Evolutionary conservation across 2,888 invertebrate genomes (phyloP), one percentile per base, ranked within the genome.

Genomic region (Sesia apiformis): DNA sequence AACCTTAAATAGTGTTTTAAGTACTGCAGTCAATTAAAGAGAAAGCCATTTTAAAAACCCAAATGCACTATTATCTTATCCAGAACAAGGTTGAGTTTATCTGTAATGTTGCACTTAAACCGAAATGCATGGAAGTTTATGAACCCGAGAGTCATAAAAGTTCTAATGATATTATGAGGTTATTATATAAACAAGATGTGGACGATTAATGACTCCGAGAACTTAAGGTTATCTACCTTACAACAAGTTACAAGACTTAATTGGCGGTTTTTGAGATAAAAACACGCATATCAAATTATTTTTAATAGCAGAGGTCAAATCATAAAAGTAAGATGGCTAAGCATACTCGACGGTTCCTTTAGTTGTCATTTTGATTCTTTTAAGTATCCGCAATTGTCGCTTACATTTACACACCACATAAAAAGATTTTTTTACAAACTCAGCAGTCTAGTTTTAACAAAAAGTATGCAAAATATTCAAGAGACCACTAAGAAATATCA

Each of bases 11-110:
- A 70, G 69, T 70, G 23, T 70, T 70, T 74, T 70, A 76, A 76
- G 72, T 70, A 72, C 63, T 67, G 62, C 63, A 69, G 79, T 74
- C 78, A 77, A 83, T 84, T 81, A 84, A 74, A 70, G 74, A 68
- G 76, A 79, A 81, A 79, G 75, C 65, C 62, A 68, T 67, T 65
- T 55, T 54, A 62, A 64, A 66, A 65, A 63, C 66, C 70, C 78
- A 76, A 76, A 76, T 74, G 70, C 58, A 58, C 54, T 53, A 50
- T 58, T 75, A 81, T 81, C 78, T 81, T 71, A 78, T 76, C 76
- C 61, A 55, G 63, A 68, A 76, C 75, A 67, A 67, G 62, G 60
- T 55, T 59, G 62, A 62, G 60, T 53, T 57, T 57, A 66, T 66
- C 65, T 69, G 68, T 75, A 74, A 77, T 65, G 72, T 70, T 64